A percentile compares a stretch with the other conserved stretches of the same genome.
These are phyloP conservation scores for Cherax destructor DNA, from an alignment of 1,140 invertebrate genomes.

Conservation along the genomic window DNA sequence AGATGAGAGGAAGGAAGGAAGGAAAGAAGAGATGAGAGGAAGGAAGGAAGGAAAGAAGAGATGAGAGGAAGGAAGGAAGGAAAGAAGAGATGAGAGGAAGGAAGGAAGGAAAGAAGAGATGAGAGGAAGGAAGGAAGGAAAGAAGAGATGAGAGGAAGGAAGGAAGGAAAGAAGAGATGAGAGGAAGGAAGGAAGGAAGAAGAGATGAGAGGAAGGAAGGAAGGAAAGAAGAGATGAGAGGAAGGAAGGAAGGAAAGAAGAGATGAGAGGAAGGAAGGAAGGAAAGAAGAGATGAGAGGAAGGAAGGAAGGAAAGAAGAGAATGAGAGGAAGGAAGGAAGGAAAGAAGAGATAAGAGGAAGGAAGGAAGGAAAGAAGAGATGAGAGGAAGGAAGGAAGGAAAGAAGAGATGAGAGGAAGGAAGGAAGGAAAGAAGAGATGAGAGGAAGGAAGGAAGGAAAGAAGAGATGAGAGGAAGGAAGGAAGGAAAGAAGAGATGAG, in stretches of 20 bases:
- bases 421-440: background rate
- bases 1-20: background rate
- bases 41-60: background rate
- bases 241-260: background rate
- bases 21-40: background rate
- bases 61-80: background rate
- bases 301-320: background rate
- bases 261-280: background rate
- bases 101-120: background rate
- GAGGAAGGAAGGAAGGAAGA: no score
- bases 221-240: background rate
- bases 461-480: no score
- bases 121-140: background rate
- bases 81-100: background rate
- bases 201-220: background rate
- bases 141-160: background rate
- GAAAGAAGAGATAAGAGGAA: background rate
- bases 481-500: background rate
- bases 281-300: background rate
- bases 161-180: background rate
- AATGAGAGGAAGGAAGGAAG: background rate
- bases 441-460: background rate
- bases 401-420: conserved; percentile 4
- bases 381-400: background rate
- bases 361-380: background rate